A percentile compares a stretch with the other conserved stretches of the same genome.
phyloP scores from a whole-genome alignment of 2,888 invertebrate genomes.

The Embidobia sp. region DNA sequence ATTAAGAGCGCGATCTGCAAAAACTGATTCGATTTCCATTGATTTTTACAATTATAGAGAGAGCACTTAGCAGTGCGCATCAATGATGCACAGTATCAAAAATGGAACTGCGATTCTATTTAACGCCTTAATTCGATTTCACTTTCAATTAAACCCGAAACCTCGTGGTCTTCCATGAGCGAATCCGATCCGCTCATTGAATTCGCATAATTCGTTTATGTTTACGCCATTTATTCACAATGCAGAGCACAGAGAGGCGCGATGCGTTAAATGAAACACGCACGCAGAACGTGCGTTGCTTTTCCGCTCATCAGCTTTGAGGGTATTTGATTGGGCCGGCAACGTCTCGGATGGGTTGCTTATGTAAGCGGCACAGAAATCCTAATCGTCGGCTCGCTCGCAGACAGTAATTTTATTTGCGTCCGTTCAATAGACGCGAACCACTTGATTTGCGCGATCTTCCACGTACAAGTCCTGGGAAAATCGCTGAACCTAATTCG shows the following conservation, averaged over 20 bases:
- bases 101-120: constrained; percentile 3
- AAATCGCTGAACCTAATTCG: constrained; percentile 23
- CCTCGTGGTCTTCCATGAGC: too few relatives aligned
- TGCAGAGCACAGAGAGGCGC: too few relatives aligned
- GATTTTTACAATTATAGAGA: constrained; percentile 25
- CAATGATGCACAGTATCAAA: constrained; percentile 10
- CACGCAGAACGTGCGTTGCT: too few relatives aligned
- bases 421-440: constrained; percentile 9
- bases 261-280: constrained; percentile 4
- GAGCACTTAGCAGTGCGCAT: constrained; percentile 2
- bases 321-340: constrained; percentile 46
- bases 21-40: constrained; percentile 20
- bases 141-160: too few relatives aligned
- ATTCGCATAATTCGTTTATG: too few relatives aligned
- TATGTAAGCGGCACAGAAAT: constrained; percentile 52
- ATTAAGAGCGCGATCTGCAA: neutral
- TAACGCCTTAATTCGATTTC: too few relatives aligned
- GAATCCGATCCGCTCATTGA: too few relatives aligned
- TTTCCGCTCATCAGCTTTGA: too few relatives aligned
- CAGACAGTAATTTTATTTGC: constrained; percentile 28
- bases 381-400: constrained; percentile 46
- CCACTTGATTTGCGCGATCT: constrained; percentile 7
- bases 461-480: constrained; percentile 7
- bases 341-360: constrained; percentile 24
- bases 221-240: too few relatives aligned